Conservation (phyloP, 2,797 vertebrate genomes). For the Orestias chungarensis region DNA sequence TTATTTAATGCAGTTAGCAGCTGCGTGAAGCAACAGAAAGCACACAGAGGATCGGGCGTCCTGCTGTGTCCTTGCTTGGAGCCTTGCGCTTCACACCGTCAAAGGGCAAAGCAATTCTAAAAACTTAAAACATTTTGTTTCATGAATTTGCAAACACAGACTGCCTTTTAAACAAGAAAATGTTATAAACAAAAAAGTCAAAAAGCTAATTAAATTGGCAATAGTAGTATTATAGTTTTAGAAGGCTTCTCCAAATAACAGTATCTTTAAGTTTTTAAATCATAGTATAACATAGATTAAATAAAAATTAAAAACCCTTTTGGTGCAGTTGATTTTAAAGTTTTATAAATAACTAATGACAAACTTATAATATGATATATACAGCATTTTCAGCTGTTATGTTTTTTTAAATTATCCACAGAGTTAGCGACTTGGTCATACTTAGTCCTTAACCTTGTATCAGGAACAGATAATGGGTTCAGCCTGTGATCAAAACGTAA, state of each 20-base stretch:
- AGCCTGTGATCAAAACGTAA: neutral
- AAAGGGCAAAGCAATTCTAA: slow-evolving; percentile 20
- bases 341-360: neutral
- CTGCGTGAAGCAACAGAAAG: slow-evolving; percentile 38
- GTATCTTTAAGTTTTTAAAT: no score
- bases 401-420: neutral
- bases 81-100: slow-evolving; percentile 25
- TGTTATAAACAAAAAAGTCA: slow-evolving; percentile 11
- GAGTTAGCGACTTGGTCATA: neutral
- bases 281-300: neutral
- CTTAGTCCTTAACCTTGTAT: neutral
- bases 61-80: slow-evolving; percentile 48
- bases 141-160: slow-evolving; percentile 10
- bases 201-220: neutral
- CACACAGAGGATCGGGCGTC: slow-evolving; percentile 21
- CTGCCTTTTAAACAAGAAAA: slow-evolving; percentile 32
- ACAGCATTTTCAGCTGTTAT: neutral
- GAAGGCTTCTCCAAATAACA: neutral
- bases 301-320: neutral
- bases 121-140: slow-evolving; percentile 21
- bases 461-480: neutral
- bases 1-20: slow-evolving; percentile 58
- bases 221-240: neutral
- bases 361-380: neutral
- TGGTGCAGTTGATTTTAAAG: neutral